A percentile compares a stretch with the other conserved stretches of the same genome.
Conservation (phyloP, 2,113 vertebrate genomes). For the Alethe castanea region DNA sequence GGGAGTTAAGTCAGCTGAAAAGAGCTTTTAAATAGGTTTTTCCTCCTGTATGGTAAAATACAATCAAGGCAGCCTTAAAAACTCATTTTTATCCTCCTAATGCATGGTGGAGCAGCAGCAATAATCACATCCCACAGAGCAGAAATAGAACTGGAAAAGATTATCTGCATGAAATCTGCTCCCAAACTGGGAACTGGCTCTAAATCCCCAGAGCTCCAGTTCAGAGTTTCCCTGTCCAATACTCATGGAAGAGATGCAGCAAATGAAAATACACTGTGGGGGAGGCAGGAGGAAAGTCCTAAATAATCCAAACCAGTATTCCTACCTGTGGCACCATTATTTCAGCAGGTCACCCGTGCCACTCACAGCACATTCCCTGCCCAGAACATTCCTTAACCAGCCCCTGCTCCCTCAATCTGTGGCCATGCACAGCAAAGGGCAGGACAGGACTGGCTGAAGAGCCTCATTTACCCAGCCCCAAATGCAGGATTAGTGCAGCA, state of each 20-base stretch:
- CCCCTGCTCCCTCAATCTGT: neutral
- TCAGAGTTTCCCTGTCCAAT: neutral
- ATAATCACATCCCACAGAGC: neutral
- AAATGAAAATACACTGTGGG: neutral
- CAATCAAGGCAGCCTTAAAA: neutral
- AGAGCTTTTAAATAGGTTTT: neutral
- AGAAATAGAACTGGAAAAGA: neutral
- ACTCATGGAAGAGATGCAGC: neutral
- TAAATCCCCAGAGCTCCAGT: neutral
- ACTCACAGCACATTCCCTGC: neutral
- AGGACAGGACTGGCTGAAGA: neutral
- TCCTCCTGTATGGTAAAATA: neutral
- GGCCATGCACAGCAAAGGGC: neutral
- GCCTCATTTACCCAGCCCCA: neutral
- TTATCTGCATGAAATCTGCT: conserved; percentile 21
- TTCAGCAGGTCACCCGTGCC: fast-evolving
- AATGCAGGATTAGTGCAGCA: neutral
- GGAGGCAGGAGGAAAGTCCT: neutral
- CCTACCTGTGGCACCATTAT: neutral
- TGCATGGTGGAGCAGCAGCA: neutral
- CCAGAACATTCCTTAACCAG: neutral
- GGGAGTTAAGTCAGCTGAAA: neutral
- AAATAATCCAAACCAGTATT: neutral
- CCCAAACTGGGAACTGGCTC: neutral
- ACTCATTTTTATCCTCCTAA: neutral